A percentile compares a stretch with the other conserved stretches of the same genome.
Evolutionary conservation across 2,888 invertebrate genomes (phyloP).

Genomic region (Tortricodes alternella): DNA sequence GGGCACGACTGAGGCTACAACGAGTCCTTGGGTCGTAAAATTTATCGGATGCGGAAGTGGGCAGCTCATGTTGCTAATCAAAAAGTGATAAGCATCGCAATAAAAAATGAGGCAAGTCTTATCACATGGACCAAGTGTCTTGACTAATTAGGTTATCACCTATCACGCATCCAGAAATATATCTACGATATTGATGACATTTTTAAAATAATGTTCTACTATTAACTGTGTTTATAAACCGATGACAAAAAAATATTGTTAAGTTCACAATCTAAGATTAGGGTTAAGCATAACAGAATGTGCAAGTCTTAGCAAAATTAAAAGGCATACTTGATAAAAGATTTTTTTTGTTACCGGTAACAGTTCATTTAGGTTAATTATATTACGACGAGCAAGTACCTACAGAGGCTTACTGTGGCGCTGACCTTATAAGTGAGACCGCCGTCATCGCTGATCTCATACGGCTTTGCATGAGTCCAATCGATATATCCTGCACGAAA

Average conservation of each 20-base stretch:
- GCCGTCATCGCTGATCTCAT: constrained; percentile 66
- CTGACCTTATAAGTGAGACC: constrained; percentile 51
- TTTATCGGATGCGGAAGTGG: constrained; percentile 14
- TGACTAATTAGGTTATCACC: constrained; percentile 1
- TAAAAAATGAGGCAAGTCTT: neutral
- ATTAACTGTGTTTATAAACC: neutral
- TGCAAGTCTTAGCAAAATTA: constrained; percentile 8
- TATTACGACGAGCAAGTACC: constrained; percentile 17
- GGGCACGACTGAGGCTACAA: neutral
- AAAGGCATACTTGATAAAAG: neutral
- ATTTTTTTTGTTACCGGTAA: constrained; percentile 17
- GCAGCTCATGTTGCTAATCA: neutral
- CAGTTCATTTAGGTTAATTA: constrained; percentile 22
- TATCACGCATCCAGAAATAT: neutral
- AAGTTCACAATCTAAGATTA: neutral
- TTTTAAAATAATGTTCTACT: neutral
- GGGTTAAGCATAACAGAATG: constrained; percentile 21
- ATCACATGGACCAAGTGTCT: constrained; percentile 8
- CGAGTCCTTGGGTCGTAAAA: neutral
- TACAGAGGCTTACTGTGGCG: constrained; percentile 29
- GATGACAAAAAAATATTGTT: neutral
- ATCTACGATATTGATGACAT: neutral
- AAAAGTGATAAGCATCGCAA: neutral
- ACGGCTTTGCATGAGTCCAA: constrained; percentile 41
- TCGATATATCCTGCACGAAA: neutral